A percentile compares a stretch with the other conserved stretches of the same genome.
Conservation (phyloP, 1,140 invertebrate genomes). For the Brachionus paranguensis region DNA sequence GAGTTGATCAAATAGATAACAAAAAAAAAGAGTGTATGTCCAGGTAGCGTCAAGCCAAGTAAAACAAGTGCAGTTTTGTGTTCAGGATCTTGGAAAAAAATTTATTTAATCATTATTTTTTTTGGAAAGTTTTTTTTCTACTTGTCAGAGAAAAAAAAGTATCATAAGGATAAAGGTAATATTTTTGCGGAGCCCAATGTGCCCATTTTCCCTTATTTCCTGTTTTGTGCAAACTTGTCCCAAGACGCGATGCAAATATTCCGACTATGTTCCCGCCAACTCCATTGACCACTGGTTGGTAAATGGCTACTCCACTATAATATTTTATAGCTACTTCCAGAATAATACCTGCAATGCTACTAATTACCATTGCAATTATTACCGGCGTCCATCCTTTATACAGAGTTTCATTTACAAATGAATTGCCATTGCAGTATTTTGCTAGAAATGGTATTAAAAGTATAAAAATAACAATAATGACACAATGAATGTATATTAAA, state of each 20-base stretch:
- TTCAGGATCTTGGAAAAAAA: constrained; percentile 45
- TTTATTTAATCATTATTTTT: not conserved
- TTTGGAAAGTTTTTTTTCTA: not conserved
- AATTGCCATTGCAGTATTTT: constrained; percentile 52
- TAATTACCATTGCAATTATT: constrained; percentile 57
- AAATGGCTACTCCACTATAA: constrained; percentile 53
- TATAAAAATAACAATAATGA: not conserved
- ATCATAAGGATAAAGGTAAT: not conserved
- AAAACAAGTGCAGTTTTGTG: constrained; percentile 71
- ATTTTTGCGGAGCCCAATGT: constrained; percentile 8
- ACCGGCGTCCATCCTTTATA: constrained; percentile 57
- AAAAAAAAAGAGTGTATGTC: constrained; percentile 82
- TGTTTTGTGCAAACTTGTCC: constrained; percentile 64
- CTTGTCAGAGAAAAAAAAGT: not conserved
- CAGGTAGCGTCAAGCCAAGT: constrained; percentile 78
- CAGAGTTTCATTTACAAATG: constrained; percentile 54
- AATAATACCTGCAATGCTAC: constrained; percentile 53
- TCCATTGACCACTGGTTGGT: constrained; percentile 59
- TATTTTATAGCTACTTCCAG: constrained; percentile 51
- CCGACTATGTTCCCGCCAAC: constrained; percentile 88
- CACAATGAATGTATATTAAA: not conserved
- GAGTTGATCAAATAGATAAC: constrained; percentile 66
- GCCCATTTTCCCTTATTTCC: constrained; percentile 44
- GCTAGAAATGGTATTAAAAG: constrained; percentile 54
- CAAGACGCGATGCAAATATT: constrained; percentile 82